phyloP scores from a whole-genome alignment of 2,888 invertebrate species.

The Ariolimax columbianus region DNA sequence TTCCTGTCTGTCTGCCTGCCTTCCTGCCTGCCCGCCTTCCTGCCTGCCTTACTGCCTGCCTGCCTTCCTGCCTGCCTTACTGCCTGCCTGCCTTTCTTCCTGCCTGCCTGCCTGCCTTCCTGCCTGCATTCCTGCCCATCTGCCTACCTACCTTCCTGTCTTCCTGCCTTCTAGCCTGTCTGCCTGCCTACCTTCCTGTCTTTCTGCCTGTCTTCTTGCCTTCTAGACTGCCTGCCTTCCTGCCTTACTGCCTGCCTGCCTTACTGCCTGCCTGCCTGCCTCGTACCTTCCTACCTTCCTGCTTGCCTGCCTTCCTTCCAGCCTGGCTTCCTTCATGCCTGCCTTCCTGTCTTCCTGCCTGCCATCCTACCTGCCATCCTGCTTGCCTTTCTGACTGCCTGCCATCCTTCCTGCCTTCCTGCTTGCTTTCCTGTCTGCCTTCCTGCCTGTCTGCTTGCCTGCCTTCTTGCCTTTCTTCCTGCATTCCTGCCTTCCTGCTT shows the following conservation, averaged over 20 bases:
- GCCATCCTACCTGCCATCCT: constrained; percentile 20
- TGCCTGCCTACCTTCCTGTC: too few relatives aligned
- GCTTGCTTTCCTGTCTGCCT: constrained; percentile 12
- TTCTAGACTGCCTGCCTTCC: background rate
- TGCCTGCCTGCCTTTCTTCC: too few relatives aligned
- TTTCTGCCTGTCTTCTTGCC: background rate
- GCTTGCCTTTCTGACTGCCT: constrained; percentile 25
- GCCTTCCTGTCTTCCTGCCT: constrained; percentile 15
- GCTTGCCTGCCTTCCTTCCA: too few relatives aligned
- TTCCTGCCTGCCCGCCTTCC: constrained; percentile 16
- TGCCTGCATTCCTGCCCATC: background rate
- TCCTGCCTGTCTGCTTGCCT: constrained; percentile 25
- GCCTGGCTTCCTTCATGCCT: too few relatives aligned
- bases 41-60: constrained; percentile 7
- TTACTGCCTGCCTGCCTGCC: background rate
- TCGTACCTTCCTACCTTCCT: too few relatives aligned
- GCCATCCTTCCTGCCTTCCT: constrained; percentile 3
- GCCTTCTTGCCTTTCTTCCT: background rate
- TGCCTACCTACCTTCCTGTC: background rate
- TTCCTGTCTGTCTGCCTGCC: too few relatives aligned
- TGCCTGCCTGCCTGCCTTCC: background rate
- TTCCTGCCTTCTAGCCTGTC: background rate
- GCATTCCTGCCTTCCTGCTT: background rate
- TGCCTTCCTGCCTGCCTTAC: constrained; percentile 20
- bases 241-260: constrained; percentile 7